These are phyloP conservation scores for Parazoanthus swiftii DNA, from an alignment of 92 coral and sea anemone genomes.

Conservation along the genomic window DNA sequence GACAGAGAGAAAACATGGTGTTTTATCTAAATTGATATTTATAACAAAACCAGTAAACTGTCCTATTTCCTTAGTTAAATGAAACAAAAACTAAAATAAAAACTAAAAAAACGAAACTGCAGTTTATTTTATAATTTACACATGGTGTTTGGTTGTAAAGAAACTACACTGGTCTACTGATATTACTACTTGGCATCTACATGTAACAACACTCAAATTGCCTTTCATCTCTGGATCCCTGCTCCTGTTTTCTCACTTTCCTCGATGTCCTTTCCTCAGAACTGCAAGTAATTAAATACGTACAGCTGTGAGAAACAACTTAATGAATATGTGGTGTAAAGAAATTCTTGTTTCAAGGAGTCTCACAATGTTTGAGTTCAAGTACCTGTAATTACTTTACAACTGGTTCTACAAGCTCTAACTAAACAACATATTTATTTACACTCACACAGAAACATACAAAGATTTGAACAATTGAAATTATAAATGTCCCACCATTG, in stretches of 20 bases:
- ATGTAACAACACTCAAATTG: neutral
- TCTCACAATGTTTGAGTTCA: neutral
- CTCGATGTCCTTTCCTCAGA: constrained; percentile 16
- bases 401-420: neutral
- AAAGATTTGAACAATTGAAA: no score
- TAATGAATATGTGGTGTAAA: neutral
- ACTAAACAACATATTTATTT: no score
- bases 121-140: no score
- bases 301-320: constrained; percentile 9
- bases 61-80: neutral
- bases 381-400: neutral
- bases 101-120: neutral
- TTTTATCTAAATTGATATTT: no score
- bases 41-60: neutral
- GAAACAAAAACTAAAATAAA: no score
- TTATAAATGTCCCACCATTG: no score
- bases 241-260: neutral
- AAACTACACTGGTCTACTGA: neutral
- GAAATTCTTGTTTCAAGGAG: neutral
- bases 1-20: no score
- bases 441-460: no score
- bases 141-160: neutral
- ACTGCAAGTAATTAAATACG: neutral
- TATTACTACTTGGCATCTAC: neutral
- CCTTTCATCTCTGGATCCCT: constrained; percentile 10